Evolutionary conservation across 35 echinoderm and acorn worm species (phyloP).

Genomic region (Diadema setosum): DNA sequence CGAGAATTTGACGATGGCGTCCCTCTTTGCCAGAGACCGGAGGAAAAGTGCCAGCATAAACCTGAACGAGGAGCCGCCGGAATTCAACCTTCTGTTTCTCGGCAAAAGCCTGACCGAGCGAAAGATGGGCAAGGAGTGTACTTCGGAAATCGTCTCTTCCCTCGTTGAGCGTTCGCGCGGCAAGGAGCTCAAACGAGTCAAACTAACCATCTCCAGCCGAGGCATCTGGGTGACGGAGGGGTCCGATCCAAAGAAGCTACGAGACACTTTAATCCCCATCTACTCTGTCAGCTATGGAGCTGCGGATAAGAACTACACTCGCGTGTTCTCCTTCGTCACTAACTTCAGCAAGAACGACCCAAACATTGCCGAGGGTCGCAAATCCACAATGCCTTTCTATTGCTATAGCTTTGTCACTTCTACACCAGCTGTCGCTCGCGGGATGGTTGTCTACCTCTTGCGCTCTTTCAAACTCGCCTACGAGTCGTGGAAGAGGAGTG

Average conservation of each 20-base stretch:
- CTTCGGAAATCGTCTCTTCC: slow-evolving; percentile 15
- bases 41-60: slow-evolving; percentile 44
- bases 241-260: slow-evolving; percentile 6
- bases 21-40: background rate
- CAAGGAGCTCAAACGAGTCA: slow-evolving; percentile 53
- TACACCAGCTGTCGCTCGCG: slow-evolving; percentile 37
- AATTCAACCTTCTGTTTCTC: slow-evolving; percentile 71
- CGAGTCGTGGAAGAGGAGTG: slow-evolving; percentile 42
- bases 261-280: slow-evolving; percentile 88
- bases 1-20: slow-evolving; percentile 27
- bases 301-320: slow-evolving; percentile 62
- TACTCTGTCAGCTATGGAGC: slow-evolving; percentile 83
- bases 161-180: slow-evolving; percentile 55
- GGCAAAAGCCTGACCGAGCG: slow-evolving; percentile 38
- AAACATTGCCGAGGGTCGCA: background rate
- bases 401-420: slow-evolving; percentile 73
- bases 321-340: slow-evolving; percentile 85
- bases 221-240: slow-evolving; percentile 77
- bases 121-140: slow-evolving; percentile 78
- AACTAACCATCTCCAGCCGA: slow-evolving; percentile 56
- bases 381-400: slow-evolving; percentile 32
- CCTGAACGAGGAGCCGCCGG: slow-evolving; percentile 64
- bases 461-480: slow-evolving; percentile 82
- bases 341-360: slow-evolving; percentile 45
- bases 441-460: slow-evolving; percentile 80